Evolutionary conservation across 2,797 vertebrate genomes (phyloP).

Genomic region (Acanthurus tractus): DNA sequence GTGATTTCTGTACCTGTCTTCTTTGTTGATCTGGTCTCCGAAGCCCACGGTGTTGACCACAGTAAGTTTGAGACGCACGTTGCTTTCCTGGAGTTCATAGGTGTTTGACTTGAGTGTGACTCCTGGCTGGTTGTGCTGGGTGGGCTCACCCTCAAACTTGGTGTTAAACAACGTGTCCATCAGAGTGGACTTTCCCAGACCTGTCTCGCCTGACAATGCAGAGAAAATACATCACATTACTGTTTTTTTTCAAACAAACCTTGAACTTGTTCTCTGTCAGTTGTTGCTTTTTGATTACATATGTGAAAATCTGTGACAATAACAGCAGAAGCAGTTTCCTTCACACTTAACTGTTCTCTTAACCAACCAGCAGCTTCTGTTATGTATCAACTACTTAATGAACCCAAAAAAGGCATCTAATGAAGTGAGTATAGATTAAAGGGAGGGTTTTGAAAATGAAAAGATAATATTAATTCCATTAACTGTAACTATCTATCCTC

Average conservation of each 20-base stretch:
- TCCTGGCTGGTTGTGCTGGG: slow-evolving; percentile 94
- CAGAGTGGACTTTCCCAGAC: slow-evolving; percentile 97
- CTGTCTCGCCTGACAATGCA: slow-evolving; percentile 92
- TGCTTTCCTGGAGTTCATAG: slow-evolving; percentile 97
- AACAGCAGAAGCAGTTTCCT: neutral
- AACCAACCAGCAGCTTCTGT: neutral
- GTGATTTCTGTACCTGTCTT: slow-evolving; percentile 90
- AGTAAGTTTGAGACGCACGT: slow-evolving; percentile 95
- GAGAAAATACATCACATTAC: slow-evolving; percentile 8
- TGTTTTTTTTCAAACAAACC: neutral
- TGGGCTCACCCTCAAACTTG: slow-evolving; percentile 96
- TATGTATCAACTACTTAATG: neutral
- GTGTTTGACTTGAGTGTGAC: slow-evolving; percentile 96
- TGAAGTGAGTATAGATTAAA: slow-evolving; percentile 11
- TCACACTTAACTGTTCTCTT: neutral
- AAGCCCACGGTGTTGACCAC: slow-evolving; percentile 96
- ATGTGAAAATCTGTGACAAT: neutral
- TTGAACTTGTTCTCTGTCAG: neutral
- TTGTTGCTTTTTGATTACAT: neutral
- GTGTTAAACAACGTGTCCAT: slow-evolving; percentile 99
- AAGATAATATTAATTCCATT: neutral
- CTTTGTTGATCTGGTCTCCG: slow-evolving; percentile 98
- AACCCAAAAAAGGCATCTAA: neutral
- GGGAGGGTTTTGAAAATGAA: slow-evolving; percentile 14
- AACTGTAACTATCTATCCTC: no score